Percentiles rank a stretch among this genome's conserved stretches.
Evolutionary conservation across 2,797 vertebrate species (phyloP).

Genomic region (Halcyon smyrnensis): DNA sequence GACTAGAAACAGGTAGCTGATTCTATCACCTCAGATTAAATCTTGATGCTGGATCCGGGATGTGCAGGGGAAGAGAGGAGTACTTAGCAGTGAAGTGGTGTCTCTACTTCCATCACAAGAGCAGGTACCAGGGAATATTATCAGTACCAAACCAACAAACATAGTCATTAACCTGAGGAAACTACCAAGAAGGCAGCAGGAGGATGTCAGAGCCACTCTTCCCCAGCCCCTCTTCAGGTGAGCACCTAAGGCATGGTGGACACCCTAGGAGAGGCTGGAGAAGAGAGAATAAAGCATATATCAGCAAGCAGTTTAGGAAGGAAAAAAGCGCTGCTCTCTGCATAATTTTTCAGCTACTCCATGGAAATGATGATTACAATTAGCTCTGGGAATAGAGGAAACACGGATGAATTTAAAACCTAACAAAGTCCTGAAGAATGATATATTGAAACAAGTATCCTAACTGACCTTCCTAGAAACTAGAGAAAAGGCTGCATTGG

Average conservation of each 20-base stretch:
- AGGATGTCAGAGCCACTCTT: background rate
- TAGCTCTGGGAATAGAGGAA: background rate
- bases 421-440: background rate
- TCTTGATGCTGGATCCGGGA: rapidly evolving
- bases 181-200: background rate
- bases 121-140: background rate
- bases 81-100: background rate
- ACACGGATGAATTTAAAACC: background rate
- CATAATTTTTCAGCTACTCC: background rate
- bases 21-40: background rate
- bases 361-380: background rate
- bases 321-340: background rate
- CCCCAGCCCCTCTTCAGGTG: rapidly evolving
- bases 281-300: background rate
- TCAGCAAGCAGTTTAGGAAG: background rate
- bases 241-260: background rate
- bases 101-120: background rate
- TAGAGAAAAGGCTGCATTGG: background rate
- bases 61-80: background rate
- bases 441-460: background rate
- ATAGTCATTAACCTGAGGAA: background rate
- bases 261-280: background rate
- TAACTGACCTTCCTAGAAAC: background rate
- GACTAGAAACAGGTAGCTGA: background rate
- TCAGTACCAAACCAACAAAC: background rate